phyloP scores from a whole-genome alignment of 2,888 invertebrate genomes.

The Lissonota sp. region DNA sequence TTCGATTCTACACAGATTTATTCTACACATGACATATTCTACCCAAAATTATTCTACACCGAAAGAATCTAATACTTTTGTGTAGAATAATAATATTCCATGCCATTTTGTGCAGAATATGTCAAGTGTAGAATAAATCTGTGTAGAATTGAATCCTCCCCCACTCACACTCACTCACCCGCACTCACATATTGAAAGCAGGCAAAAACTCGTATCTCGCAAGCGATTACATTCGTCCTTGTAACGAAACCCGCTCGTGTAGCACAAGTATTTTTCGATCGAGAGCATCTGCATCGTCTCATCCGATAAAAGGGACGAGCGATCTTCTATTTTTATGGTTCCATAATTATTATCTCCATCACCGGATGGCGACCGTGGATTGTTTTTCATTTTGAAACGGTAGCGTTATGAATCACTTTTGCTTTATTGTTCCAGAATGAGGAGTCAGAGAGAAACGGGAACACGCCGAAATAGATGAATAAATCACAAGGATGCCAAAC shows the following conservation, averaged over 20 bases:
- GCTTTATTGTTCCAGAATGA: neutral
- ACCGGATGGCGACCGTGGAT: too few relatives aligned
- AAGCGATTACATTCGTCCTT: neutral
- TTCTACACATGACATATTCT: too few relatives aligned
- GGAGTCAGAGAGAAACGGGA: constrained; percentile 12
- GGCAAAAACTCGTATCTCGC: constrained; percentile 10
- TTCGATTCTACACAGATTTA: too few relatives aligned
- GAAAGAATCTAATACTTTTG: too few relatives aligned
- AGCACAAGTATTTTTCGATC: constrained; percentile 7
- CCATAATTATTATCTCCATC: too few relatives aligned
- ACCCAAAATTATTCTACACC: too few relatives aligned
- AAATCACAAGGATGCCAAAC: constrained; percentile 17
- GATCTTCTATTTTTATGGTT: constrained; percentile 11
- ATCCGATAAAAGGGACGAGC: constrained; percentile 5
- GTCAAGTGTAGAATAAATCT: too few relatives aligned
- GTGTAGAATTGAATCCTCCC: too few relatives aligned
- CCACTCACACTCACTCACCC: too few relatives aligned
- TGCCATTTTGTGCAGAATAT: too few relatives aligned
- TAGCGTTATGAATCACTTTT: constrained; percentile 24
- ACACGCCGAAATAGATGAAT: constrained; percentile 26
- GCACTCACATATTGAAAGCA: too few relatives aligned
- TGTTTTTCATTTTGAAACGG: constrained; percentile 21
- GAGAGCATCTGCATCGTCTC: constrained; percentile 3
- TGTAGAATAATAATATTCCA: too few relatives aligned
- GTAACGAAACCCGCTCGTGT: neutral